These are phyloP conservation scores for Tapirus terrestris DNA, from an alignment of 2,113 vertebrate genomes.

Conservation along the genomic window DNA sequence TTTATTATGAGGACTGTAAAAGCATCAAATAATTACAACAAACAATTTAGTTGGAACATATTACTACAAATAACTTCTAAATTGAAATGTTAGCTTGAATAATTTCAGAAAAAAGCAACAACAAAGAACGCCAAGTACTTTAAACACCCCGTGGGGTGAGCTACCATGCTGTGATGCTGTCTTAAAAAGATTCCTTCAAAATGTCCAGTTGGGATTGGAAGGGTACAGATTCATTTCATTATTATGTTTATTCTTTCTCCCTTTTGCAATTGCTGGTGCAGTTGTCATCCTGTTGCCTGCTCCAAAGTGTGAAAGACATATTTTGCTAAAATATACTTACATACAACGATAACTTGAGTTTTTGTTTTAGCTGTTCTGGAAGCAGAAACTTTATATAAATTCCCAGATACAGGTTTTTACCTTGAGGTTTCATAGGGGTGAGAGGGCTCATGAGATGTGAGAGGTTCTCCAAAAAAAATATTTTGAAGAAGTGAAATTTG, in stretches of 20 bases:
- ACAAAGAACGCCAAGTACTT: background rate
- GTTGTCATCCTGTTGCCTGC: background rate
- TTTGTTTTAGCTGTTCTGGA: background rate
- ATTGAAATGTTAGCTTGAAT: slow-evolving; percentile 59
- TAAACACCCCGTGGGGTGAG: background rate
- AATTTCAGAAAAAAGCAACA: slow-evolving; percentile 53
- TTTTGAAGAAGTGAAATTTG: background rate
- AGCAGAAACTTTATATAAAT: background rate
- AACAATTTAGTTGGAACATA: slow-evolving; percentile 55
- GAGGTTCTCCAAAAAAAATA: background rate
- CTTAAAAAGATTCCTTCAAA: background rate
- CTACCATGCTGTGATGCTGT: background rate
- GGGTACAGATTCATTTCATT: background rate
- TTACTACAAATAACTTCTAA: slow-evolving; percentile 69
- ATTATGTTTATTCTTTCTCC: background rate
- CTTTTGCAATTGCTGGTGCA: background rate
- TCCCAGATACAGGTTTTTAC: background rate
- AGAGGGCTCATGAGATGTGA: accelerated
- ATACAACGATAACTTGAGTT: background rate
- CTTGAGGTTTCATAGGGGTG: background rate
- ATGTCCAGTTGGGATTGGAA: background rate
- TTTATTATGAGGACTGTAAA: slow-evolving; percentile 73
- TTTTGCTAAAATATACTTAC: background rate
- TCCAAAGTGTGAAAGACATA: background rate
- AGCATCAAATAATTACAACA: slow-evolving; percentile 78